Conservation (phyloP, 2,113 vertebrate species). For the Columbina picui region DNA sequence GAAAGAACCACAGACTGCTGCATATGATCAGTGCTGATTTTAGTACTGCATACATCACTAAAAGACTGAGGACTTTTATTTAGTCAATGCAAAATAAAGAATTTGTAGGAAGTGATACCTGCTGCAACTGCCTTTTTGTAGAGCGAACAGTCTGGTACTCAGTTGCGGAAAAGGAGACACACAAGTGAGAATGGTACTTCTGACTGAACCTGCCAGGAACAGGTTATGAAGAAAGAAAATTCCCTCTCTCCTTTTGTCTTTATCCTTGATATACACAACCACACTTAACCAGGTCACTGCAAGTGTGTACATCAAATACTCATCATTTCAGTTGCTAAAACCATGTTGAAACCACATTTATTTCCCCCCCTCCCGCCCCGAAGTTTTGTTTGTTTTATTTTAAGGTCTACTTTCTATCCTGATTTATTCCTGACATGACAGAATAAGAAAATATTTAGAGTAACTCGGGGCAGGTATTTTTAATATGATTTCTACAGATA, state of each 20-base stretch:
- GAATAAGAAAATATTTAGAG: not conserved
- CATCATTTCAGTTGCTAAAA: not conserved
- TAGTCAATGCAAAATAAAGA: constrained; percentile 4
- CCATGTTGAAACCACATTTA: not conserved
- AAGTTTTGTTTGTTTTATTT: not conserved
- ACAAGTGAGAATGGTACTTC: not conserved
- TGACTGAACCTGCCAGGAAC: not conserved
- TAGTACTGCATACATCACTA: not conserved
- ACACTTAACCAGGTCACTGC: not conserved
- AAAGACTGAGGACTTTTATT: not conserved
- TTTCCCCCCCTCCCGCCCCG: not conserved
- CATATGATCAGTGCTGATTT: not conserved
- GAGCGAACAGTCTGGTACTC: not conserved
- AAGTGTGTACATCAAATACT: not conserved
- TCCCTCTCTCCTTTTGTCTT: not conserved
- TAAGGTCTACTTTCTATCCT: not conserved
- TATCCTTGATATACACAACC: not conserved
- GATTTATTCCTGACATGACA: not conserved
- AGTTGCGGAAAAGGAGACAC: not conserved
- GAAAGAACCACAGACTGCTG: not conserved
- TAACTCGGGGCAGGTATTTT: not conserved
- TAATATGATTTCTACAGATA: not conserved
- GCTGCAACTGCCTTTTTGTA: not conserved
- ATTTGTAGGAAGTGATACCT: not conserved
- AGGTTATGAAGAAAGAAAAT: not conserved